Conservation (phyloP, 1,140 invertebrate genomes). For the Drosophila suzukii region DNA sequence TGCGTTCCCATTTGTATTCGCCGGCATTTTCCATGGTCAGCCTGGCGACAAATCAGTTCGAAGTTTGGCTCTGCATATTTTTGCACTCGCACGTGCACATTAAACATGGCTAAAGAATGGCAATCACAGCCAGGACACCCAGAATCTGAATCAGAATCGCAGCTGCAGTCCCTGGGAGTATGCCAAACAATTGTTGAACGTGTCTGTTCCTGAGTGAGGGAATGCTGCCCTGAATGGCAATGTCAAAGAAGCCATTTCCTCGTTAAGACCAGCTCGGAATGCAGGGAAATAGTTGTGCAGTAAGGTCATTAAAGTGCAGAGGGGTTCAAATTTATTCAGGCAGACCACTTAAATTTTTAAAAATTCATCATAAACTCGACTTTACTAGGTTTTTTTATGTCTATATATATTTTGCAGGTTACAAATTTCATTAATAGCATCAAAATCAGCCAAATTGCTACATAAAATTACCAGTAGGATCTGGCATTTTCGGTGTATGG, state of each 20-base stretch:
- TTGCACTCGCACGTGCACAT: conserved; percentile 50
- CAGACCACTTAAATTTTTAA: too few species aligned
- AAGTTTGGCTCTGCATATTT: conserved; percentile 46
- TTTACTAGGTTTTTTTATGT: too few species aligned
- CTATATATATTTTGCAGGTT: too few species aligned
- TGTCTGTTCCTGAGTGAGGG: conserved; percentile 14
- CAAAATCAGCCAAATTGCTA: too few species aligned
- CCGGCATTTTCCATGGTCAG: conserved; percentile 32
- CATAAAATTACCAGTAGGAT: too few species aligned
- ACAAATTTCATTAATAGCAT: too few species aligned
- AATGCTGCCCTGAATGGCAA: conserved; percentile 14
- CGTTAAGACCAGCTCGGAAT: conserved; percentile 1
- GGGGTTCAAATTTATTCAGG: too few species aligned
- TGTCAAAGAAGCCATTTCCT: conserved; percentile 9
- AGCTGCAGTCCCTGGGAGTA: conserved; percentile 29
- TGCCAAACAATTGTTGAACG: conserved; percentile 67
- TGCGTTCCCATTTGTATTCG: conserved; percentile 46
- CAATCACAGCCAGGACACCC: conserved; percentile 56
- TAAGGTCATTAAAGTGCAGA: neutral
- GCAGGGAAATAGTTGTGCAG: conserved; percentile 11
- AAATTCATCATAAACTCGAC: too few species aligned
- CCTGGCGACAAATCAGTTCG: conserved; percentile 44
- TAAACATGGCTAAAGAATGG: conserved; percentile 53
- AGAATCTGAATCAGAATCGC: neutral
- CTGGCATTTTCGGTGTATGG: too few species aligned